Conservation (phyloP, 2,113 vertebrate genomes). For the Perca flavescens region DNA sequence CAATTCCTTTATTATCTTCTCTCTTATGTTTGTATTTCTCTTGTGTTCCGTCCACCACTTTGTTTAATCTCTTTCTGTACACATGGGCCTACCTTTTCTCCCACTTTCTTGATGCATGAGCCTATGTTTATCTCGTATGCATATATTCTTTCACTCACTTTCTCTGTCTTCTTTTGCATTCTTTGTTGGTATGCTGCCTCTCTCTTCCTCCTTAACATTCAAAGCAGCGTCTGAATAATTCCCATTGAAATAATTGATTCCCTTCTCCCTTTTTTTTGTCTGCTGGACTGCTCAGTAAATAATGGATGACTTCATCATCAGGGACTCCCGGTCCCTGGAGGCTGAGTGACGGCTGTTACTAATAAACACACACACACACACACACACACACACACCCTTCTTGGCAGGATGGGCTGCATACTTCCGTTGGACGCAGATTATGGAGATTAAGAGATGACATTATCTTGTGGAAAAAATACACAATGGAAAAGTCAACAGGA, state of each 20-base stretch:
- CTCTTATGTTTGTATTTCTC: neutral
- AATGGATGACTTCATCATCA: conserved; percentile 82
- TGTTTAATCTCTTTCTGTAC: neutral
- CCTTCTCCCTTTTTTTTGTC: conserved; percentile 60
- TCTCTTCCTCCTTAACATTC: conserved; percentile 70
- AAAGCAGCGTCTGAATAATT: conserved; percentile 74
- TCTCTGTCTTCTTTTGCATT: neutral
- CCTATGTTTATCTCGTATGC: neutral
- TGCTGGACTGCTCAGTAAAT: conserved; percentile 76
- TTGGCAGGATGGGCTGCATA: no score
- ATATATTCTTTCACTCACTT: neutral
- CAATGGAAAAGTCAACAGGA: no score
- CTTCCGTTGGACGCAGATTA: no score
- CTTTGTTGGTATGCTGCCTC: conserved; percentile 5
- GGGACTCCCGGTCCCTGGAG: conserved; percentile 57
- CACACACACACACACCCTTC: neutral
- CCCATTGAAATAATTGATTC: conserved; percentile 82
- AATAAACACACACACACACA: conserved; percentile 43
- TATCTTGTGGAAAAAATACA: no score
- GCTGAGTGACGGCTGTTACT: conserved; percentile 64
- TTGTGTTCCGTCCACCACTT: neutral
- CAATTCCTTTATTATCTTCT: neutral
- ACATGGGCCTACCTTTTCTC: neutral
- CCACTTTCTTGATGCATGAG: neutral
- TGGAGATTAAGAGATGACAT: no score